These are phyloP conservation scores for Merops nubicus DNA, from an alignment of 2,113 vertebrate species.

Conservation along the genomic window DNA sequence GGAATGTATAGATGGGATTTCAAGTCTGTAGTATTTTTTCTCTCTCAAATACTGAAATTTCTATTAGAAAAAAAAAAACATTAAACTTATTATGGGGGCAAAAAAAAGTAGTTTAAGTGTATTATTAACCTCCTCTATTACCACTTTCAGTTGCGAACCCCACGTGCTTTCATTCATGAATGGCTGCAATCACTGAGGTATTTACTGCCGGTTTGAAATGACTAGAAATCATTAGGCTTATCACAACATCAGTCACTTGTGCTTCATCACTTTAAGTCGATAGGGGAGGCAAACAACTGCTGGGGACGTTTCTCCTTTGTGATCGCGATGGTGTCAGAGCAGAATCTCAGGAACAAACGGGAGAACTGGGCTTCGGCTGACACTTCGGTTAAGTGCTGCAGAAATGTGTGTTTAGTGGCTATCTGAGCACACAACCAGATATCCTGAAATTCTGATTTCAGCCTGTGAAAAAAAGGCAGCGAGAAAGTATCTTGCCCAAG, in stretches of 20 bases:
- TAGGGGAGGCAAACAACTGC: neutral
- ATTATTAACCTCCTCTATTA: neutral
- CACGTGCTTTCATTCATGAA: neutral
- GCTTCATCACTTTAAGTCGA: neutral
- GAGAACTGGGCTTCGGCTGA: neutral
- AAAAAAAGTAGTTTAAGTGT: neutral
- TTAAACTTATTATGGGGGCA: neutral
- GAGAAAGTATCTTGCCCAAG: neutral
- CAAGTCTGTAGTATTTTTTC: neutral
- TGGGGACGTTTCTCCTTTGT: neutral
- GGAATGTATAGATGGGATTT: neutral
- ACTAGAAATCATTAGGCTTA: neutral
- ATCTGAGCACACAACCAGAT: neutral
- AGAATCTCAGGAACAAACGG: fast-evolving
- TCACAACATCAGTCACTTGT: neutral
- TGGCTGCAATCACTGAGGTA: constrained; percentile 35
- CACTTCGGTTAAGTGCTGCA: neutral
- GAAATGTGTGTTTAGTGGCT: neutral
- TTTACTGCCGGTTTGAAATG: neutral
- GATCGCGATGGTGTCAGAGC: neutral
- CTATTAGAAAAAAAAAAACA: neutral
- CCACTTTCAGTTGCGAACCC: neutral
- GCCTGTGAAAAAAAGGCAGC: neutral
- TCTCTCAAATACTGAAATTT: neutral
- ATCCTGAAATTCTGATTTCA: neutral